These are phyloP conservation scores for Antheraea mylitta DNA, from an alignment of 1,140 invertebrate genomes.

Conservation along the genomic window DNA sequence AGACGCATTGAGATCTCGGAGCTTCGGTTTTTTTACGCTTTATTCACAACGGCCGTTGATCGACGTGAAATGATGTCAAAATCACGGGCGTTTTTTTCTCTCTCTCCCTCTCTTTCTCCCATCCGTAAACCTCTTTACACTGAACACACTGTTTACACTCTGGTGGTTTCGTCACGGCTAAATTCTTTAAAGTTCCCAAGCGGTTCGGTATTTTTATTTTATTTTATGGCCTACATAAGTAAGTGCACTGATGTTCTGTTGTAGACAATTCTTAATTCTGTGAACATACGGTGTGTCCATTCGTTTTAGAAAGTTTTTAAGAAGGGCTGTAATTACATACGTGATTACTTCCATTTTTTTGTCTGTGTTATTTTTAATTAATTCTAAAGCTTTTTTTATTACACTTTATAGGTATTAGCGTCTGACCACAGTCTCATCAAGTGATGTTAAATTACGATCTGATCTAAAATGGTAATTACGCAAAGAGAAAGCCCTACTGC, in stretches of 20 bases:
- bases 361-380: not conserved
- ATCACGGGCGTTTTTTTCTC: conserved; percentile 39
- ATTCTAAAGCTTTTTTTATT: not conserved
- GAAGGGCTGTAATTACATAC: not conserved
- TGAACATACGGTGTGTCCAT: not conserved
- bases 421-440: too few relatives aligned
- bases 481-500: too few relatives aligned
- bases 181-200: not conserved
- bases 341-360: not conserved
- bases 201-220: not conserved
- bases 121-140: conserved; percentile 30
- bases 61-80: conserved; percentile 70
- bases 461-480: too few relatives aligned
- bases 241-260: not conserved
- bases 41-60: conserved; percentile 47
- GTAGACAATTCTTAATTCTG: not conserved
- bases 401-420: too few relatives aligned
- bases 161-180: conserved; percentile 5
- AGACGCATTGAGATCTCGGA: conserved; percentile 62
- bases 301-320: not conserved
- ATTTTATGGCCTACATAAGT: not conserved
- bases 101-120: not conserved
- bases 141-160: conserved; percentile 69
- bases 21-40: conserved; percentile 35
- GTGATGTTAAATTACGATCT: too few relatives aligned